Base-by-base conservation (phyloP, 2,113 vertebrate species). In the Mungos mungo region DNA sequence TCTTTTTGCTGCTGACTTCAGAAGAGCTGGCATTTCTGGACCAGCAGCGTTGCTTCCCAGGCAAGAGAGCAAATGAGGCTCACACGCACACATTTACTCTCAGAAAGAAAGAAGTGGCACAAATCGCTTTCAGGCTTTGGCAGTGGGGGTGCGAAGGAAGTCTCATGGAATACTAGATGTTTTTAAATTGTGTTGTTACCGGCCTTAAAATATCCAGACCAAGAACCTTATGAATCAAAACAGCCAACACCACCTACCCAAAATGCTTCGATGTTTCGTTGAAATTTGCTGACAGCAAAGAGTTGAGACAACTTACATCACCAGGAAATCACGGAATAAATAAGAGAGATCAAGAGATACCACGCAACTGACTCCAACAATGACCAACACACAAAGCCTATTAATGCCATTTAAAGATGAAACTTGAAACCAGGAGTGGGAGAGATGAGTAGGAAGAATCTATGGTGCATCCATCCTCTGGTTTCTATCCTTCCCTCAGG, bases 231-330 rank as follows among this genome's bases (percentile, higher is more conserved):
- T 38, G 93, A 98, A 92, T 80, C 86, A 87, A 92, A 60, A 3
- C 1, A 66, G 83, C 88, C 96, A 69, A 76, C n/a, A 96, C 45
- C 63, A 92, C 88, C 60, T 96, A 90, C 71, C 84, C 74, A 69
- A 95, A 93, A 35, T 85, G 93, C 60, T 90, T 92, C 38, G 0
- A 83, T 90, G 90, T 90, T 95, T 96, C 31, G 13, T 84, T 96
- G 97, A 88, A 97, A 96, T 93, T 77, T 95, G 95, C 97, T 97
- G 95, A 97, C 88, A 96, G 54, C 84, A 90, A 90, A 96, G 90
- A 94, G 81, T 7, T 95, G 76, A 88, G 89, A 96, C 95, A 94
- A 96, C 76, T 98, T 97, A 97, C 94, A 96, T 96, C 93, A 98
- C 93, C 96, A 89, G 90, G 88, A 96, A 95, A 94, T 96, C 94